A percentile compares a stretch with the other conserved stretches of the same genome.
These are phyloP conservation scores for Drosophila bifasciata DNA, from an alignment of 1,140 invertebrate species.

Conservation along the genomic window DNA sequence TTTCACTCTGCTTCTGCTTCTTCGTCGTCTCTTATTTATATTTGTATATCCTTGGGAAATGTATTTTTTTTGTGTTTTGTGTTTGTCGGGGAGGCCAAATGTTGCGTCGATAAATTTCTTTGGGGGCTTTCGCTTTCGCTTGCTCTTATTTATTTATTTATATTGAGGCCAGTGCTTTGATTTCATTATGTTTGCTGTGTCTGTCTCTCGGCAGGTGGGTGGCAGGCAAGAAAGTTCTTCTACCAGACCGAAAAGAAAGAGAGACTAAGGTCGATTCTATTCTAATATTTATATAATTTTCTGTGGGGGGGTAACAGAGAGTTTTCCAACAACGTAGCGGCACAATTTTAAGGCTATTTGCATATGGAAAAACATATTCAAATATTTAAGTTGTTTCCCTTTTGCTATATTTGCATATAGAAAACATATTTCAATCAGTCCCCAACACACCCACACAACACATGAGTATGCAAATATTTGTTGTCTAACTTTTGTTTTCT, in stretches of 20 bases:
- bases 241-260: too few species aligned
- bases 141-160: conserved; percentile 65
- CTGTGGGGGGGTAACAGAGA: not conserved
- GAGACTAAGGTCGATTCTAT: not conserved
- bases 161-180: conserved; percentile 67
- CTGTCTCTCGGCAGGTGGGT: conserved; percentile 16
- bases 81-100: conserved; percentile 27
- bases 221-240: not conserved
- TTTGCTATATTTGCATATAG: conserved; percentile 26
- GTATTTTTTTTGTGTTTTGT: not conserved
- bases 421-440: conserved; percentile 43
- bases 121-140: conserved; percentile 13
- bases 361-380: too few species aligned
- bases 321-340: not conserved
- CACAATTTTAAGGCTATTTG: too few species aligned
- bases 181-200: conserved; percentile 58
- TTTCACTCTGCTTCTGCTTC: conserved; percentile 2
- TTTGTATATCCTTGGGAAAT: conserved; percentile 56
- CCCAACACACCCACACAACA: conserved; percentile 4
- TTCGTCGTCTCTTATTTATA: conserved; percentile 45
- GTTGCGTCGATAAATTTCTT: conserved; percentile 59
- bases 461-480: conserved; percentile 37
- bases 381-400: too few species aligned
- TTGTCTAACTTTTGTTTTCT: conserved; percentile 38
- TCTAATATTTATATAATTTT: conserved; percentile 42